Evolutionary conservation across 1,140 invertebrate genomes (phyloP), one percentile per base, ranked within the genome.

Genomic region (Lordiphosa collinella): DNA sequence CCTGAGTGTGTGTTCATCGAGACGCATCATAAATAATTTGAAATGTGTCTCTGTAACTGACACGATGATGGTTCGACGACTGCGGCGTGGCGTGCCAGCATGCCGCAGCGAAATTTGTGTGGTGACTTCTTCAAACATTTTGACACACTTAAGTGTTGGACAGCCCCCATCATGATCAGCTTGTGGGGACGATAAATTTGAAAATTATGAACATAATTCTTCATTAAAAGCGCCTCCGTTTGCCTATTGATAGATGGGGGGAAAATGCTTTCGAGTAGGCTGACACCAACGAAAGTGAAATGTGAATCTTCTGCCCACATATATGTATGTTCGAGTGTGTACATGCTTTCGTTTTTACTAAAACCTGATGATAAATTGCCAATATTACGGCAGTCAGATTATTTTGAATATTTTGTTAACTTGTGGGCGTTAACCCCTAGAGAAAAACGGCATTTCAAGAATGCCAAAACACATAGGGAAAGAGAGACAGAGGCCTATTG

Each of bases 181-280:
- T 74, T 74, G 76, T 59, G 66, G 66, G 50, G 55, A 49, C 78
- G 64, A 82, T 82, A 82, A 84, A 82, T 82, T 84, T 64, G 58
- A 38, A 84, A 84, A 84, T 84, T 84, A 84, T 84, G 79, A 85
- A 73, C 78, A 84, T 84, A 84, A 84, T 84, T 84, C 78, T 84
- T 84, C 78, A 84, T 84, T 84, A 84, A 67, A 46, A 62, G 65
- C 73, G 68, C 78, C 74, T 59, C 63, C 76, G 78, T 69, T 75
- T 32, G n/a, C 22, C 46, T 47, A 67, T 67, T 58, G 62, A 56
- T 65, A 65, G 63, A 63, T 63, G 52, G 60, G 13, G 13, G 59
- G 43, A 63, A 63, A 63, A 14, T 31, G 38, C 59, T 58, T 14
- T 37, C 16, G 35, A 32, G 9, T 38, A 34, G 35, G 32, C 34